Evolutionary conservation across 2,888 invertebrate species (phyloP), one percentile per base, ranked within the genome.

Genomic region (Alitta virens): DNA sequence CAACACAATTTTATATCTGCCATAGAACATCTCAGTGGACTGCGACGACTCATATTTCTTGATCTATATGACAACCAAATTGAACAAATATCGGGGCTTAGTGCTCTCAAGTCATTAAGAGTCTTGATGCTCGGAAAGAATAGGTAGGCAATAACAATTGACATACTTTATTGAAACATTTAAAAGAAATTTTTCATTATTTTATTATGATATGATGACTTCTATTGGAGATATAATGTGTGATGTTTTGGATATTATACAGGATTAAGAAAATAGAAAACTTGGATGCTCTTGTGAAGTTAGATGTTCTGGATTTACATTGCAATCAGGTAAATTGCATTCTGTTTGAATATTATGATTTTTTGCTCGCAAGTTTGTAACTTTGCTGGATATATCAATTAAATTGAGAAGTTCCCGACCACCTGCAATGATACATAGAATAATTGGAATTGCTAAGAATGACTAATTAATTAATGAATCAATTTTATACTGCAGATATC

Each of bases 41-140:
- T 92, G 69, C 88, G 87, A 23, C 89, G 90, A 82, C 85, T 96
- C 63, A 94, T 95, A 21, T 95, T 95, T 81, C 86, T 96, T 63
- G 95, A 96, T 83, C 86, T 96, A 62, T 96, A 95, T 78, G 93
- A 95, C 83, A 96, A 96, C 83, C 93, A 94, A 82, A 88, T 96
- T 66, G 94, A 94, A 70, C 89, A 89, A 77, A 90, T 95, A 65
- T 87, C 88, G 62, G 90, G 89, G 61, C 84, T 96, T 64, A 89
- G 90, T 72, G 87, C 88, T 58, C 85, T 95, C 55, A 88, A 88
- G 67, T 90, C 90, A 74, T 85, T 95, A 56, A 85, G 94, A 69
- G 94, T 95, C 16, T 85, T 96, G 61, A 85, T 95, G 67, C 86
- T 96, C 79, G 95, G 95, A 1, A 95, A 95, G 84, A 96, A 96